Evolutionary conservation across 1,140 invertebrate species (phyloP), one percentile per base, ranked within the genome.

Genomic region (Apocrypta bakeri): DNA sequence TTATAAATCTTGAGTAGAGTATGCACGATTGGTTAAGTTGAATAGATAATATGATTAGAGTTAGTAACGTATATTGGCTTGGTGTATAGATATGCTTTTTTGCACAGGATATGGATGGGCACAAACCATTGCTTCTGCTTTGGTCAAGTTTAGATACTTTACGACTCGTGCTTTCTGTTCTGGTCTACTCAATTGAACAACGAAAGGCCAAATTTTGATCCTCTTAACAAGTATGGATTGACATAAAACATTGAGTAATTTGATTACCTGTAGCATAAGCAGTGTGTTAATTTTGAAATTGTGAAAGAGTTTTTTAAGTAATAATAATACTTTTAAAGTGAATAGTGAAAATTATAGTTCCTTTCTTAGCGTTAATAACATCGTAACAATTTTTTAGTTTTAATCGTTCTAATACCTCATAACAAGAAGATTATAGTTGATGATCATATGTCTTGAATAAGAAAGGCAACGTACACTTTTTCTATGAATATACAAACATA

Each of bases 141-240:
- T 83, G 68, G 48, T 25, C 48, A 72, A 78, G 74, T 25, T 83
- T 73, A 83, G 33, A 24, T 78, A 83, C 29, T 71, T 72, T 82
- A 11, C 33, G 12, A 76, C 0, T 9, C 9, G 17, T 42, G 48
- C 48, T 73, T 81, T 68, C 12, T 56, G 11, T 63, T n/a, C 37
- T 81, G 17, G 31, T 17, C 25, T 64, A 21, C 24, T 81, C 11
- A 37, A 2, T 3, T 40, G 24, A 75, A 75, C 63, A 66, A 29
- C 27, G 63, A 66, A 0, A 27, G 74, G 8, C 27, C 27, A 56
- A 21, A 73, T 37, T 81, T 56, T 81, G 9, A 75, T 81, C 17
- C 24, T 14, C 33, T 69, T 77, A 77, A 82, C 66, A 77, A 82
- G 63, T 76, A 81, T 48, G 69, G 71, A 42, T 64, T 76, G 7